A percentile compares a stretch with the other conserved stretches of the same genome.
phyloP scores from a whole-genome alignment of 1,140 invertebrate genomes.

The Drosophila nebulosa region DNA sequence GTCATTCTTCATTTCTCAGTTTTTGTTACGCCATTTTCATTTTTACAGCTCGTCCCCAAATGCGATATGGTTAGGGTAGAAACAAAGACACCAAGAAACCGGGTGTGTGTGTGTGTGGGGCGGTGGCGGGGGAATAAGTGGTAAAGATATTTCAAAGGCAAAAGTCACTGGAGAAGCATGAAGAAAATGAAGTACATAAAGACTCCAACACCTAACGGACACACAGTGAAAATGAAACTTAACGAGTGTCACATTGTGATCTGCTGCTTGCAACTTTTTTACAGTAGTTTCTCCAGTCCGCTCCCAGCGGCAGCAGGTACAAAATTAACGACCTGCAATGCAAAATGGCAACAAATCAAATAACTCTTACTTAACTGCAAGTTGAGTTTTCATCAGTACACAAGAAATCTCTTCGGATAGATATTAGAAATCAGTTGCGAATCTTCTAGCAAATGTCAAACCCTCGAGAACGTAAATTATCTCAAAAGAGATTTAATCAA shows the following conservation, averaged over 20 bases:
- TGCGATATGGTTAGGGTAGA: conserved; percentile 25
- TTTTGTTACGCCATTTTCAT: conserved; percentile 68
- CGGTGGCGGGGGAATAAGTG: background rate
- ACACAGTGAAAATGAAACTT: conserved; percentile 53
- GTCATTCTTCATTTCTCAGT: conserved; percentile 77
- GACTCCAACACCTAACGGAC: conserved; percentile 58
- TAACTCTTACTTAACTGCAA: background rate
- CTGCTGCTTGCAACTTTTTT: conserved; percentile 13
- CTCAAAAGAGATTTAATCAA: too few species aligned
- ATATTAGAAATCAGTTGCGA: background rate
- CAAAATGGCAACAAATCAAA: background rate
- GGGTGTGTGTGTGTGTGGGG: background rate
- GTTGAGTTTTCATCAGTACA: background rate
- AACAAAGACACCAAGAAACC: background rate
- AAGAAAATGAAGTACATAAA: conserved; percentile 66
- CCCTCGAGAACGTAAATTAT: too few species aligned
- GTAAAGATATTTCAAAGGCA: conserved; percentile 23
- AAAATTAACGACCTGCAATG: conserved; percentile 1
- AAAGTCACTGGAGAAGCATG: conserved; percentile 11
- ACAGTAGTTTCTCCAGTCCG: conserved; percentile 1
- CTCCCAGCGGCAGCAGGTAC: conserved; percentile 4
- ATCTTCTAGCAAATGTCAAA: too few species aligned
- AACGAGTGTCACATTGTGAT: conserved; percentile 41
- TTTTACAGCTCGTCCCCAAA: conserved; percentile 51
- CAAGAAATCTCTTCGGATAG: background rate